These are phyloP conservation scores for Ophion slaviceki DNA, from an alignment of 2,888 invertebrate species.

Conservation along the genomic window DNA sequence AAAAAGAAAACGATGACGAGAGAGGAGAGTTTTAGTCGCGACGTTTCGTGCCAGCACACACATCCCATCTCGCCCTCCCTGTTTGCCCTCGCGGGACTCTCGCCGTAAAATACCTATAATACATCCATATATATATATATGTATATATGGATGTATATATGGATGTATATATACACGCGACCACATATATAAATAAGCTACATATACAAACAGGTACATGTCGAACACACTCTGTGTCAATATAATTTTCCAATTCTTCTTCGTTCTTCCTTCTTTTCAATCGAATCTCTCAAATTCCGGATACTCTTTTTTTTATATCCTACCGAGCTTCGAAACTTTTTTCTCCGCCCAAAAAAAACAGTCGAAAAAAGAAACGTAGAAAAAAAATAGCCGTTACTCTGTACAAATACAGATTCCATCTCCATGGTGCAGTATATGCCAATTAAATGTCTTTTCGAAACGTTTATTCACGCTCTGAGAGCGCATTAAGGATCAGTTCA, in stretches of 20 bases:
- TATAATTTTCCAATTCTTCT: slow-evolving; percentile 59
- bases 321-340: not conserved
- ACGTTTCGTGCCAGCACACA: slow-evolving; percentile 48
- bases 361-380: not conserved
- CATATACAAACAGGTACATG: not conserved
- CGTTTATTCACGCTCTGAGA: slow-evolving; percentile 29
- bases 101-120: slow-evolving; percentile 27
- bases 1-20: slow-evolving; percentile 76
- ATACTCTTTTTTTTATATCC: slow-evolving; percentile 19
- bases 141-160: not conserved
- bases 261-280: slow-evolving; percentile 31
- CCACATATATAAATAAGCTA: no score
- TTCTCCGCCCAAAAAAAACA: not conserved
- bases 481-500: slow-evolving; percentile 2
- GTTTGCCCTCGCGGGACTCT: slow-evolving; percentile 41
- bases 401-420: slow-evolving; percentile 41
- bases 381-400: slow-evolving; percentile 7
- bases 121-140: no score
- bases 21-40: slow-evolving; percentile 67
- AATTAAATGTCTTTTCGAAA: slow-evolving; percentile 52
- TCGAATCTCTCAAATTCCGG: slow-evolving; percentile 12
- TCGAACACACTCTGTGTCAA: slow-evolving; percentile 31
- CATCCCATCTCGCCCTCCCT: slow-evolving; percentile 39
- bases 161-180: not conserved
- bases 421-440: slow-evolving; percentile 35